Conservation (phyloP, 1,140 invertebrate genomes). For the Zaprionus taronus region DNA sequence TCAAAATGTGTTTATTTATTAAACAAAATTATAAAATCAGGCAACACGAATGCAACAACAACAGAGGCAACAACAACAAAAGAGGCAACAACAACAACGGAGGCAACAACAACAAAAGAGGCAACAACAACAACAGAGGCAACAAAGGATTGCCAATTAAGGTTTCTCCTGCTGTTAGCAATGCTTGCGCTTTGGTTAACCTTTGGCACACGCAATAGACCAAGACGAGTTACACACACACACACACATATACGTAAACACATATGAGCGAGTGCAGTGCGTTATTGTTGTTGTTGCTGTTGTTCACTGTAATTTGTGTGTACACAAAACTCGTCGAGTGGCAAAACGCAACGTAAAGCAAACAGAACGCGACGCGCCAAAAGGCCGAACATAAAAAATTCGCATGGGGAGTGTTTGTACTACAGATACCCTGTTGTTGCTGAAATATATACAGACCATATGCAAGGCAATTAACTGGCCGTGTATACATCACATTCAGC, state of each 20-base stretch:
- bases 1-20: slow-evolving; percentile 76
- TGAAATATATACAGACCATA: neutral
- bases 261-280: neutral
- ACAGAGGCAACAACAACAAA: too few species aligned
- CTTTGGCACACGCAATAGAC: slow-evolving; percentile 44
- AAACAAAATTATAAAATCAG: slow-evolving; percentile 62
- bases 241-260: slow-evolving; percentile 22
- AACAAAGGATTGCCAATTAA: slow-evolving; percentile 48
- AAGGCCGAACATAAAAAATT: neutral
- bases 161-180: slow-evolving; percentile 67
- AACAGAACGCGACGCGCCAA: slow-evolving; percentile 37
- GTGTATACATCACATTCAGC: neutral
- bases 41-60: slow-evolving; percentile 21
- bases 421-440: slow-evolving; percentile 10
- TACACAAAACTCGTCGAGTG: slow-evolving; percentile 62
- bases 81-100: slow-evolving; percentile 31
- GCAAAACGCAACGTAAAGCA: slow-evolving; percentile 43
- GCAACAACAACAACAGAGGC: neutral
- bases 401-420: neutral
- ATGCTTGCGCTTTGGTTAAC: slow-evolving; percentile 64
- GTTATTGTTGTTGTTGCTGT: slow-evolving; percentile 28
- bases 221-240: slow-evolving; percentile 26
- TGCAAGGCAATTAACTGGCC: neutral
- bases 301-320: slow-evolving; percentile 67
- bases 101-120: neutral